Percentiles rank a stretch among this genome's conserved stretches.
These are phyloP conservation scores for Anser cygnoides DNA, from an alignment of 2,113 vertebrate genomes.

Conservation along the genomic window DNA sequence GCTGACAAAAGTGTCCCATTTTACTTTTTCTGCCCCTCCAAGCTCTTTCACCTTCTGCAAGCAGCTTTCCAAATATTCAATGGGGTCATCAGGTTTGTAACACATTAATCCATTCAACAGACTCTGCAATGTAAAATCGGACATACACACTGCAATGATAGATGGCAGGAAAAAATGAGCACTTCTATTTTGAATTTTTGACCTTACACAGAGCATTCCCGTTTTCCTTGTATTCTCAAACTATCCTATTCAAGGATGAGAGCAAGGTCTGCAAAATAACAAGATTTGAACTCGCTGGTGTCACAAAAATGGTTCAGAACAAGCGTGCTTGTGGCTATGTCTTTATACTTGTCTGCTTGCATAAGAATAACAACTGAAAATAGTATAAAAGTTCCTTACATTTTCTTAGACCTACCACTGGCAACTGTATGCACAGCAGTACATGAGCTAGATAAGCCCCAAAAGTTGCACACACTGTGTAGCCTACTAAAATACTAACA, in stretches of 20 bases:
- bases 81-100: constrained; percentile 94
- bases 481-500: neutral
- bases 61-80: constrained; percentile 94
- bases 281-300: neutral
- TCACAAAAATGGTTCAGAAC: neutral
- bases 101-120: constrained; percentile 97
- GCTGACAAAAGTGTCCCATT: constrained; percentile 97
- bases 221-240: neutral
- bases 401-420: neutral
- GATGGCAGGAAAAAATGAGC: neutral
- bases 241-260: neutral
- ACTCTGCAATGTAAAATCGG: constrained; percentile 81
- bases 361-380: neutral
- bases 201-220: neutral
- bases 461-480: neutral
- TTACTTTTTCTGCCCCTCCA: constrained; percentile 92
- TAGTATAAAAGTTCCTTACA: neutral
- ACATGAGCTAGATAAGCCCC: neutral
- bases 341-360: neutral
- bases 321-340: neutral
- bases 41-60: constrained; percentile 93
- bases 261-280: neutral
- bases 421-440: neutral
- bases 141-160: neutral
- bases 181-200: neutral